Evolutionary conservation across 2,888 invertebrate species (phyloP).

Genomic region (Ernsta delagoae): DNA sequence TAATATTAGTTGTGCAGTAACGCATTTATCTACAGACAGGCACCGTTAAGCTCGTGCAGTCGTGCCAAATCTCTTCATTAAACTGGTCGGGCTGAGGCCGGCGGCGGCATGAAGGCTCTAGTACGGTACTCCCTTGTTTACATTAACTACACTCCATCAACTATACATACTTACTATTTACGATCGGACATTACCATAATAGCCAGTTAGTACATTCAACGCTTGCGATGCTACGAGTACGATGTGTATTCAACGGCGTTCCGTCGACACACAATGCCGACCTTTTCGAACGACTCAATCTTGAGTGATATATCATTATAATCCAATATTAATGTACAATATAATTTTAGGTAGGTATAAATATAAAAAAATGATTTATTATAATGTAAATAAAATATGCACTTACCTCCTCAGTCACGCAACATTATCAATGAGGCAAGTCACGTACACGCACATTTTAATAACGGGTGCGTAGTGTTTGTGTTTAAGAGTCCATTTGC

Average conservation of each 20-base stretch:
- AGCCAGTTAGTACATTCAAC: constrained; percentile 44
- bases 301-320: constrained; percentile 23
- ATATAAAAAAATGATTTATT: neutral
- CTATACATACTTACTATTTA: constrained; percentile 43
- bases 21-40: constrained; percentile 62
- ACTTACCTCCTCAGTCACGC: constrained; percentile 24
- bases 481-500: constrained; percentile 42
- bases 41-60: constrained; percentile 73
- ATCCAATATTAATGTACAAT: constrained; percentile 14
- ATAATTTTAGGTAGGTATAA: neutral
- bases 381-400: constrained; percentile 7
- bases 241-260: constrained; percentile 17
- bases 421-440: constrained; percentile 27
- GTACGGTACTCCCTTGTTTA: constrained; percentile 68
- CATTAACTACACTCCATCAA: constrained; percentile 49
- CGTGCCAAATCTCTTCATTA: constrained; percentile 83
- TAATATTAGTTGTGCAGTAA: constrained; percentile 42
- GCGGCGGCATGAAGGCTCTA: constrained; percentile 48
- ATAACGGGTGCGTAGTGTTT: constrained; percentile 37
- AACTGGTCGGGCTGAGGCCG: constrained; percentile 64
- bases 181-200: constrained; percentile 45
- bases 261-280: constrained; percentile 26
- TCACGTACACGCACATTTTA: constrained; percentile 32
- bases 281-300: constrained; percentile 24
- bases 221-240: constrained; percentile 19